Percentiles rank a stretch among this genome's conserved stretches.
These are phyloP conservation scores for Betta splendens DNA, from an alignment of 2,797 vertebrate genomes.

Conservation along the genomic window DNA sequence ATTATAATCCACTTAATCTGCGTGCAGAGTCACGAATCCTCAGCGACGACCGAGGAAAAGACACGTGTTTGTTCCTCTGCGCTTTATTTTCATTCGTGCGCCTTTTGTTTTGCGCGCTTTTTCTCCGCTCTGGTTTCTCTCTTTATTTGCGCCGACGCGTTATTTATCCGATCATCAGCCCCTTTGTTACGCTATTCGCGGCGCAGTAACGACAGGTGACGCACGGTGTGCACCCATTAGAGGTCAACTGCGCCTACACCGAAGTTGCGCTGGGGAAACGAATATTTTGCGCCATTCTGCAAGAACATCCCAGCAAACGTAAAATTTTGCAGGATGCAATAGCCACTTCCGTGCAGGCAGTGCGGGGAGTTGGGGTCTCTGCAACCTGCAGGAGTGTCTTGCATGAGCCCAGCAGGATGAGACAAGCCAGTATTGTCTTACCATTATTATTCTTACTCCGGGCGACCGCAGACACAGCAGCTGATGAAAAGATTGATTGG, in stretches of 20 bases:
- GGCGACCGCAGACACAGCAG: slow-evolving; percentile 58
- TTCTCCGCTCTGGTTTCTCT: not conserved
- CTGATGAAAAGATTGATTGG: slow-evolving; percentile 77
- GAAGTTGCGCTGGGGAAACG: not conserved
- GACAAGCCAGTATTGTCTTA: slow-evolving; percentile 77
- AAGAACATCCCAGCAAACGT: slow-evolving; percentile 28
- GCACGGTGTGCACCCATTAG: not conserved
- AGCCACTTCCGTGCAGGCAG: slow-evolving; percentile 40
- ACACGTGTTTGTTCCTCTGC: not conserved
- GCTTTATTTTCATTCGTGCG: not conserved
- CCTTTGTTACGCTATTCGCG: not conserved
- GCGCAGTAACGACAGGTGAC: too few species aligned
- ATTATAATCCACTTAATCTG: not conserved
- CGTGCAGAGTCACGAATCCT: not conserved
- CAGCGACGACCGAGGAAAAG: not conserved
- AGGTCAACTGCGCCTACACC: not conserved
- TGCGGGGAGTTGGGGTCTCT: slow-evolving; percentile 21
- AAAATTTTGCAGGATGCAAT: too few species aligned
- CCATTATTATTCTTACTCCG: slow-evolving; percentile 79
- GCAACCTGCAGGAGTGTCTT: slow-evolving; percentile 53
- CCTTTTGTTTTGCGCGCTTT: too few species aligned
- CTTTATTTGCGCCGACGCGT: not conserved
- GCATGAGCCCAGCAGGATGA: slow-evolving; percentile 67
- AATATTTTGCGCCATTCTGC: not conserved
- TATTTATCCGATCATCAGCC: not conserved